phyloP scores from a whole-genome alignment of 2,797 vertebrate species.

The Acanthurus tractus region DNA sequence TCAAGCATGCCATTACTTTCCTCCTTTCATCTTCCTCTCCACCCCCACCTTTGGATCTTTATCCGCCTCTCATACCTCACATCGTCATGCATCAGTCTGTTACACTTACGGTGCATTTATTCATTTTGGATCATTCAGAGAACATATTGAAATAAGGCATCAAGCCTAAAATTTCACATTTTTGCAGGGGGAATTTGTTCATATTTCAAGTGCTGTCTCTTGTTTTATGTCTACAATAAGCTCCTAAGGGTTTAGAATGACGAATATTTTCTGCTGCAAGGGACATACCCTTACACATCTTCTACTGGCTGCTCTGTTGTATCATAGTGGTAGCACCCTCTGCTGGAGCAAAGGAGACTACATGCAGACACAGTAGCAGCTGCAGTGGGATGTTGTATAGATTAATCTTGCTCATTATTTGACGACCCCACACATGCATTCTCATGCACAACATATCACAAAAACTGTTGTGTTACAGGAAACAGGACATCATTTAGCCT shows the following conservation, averaged over 20 bases:
- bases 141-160: not conserved
- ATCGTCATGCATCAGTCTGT: constrained; percentile 31
- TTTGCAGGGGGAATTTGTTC: not conserved
- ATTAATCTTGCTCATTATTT: constrained; percentile 1
- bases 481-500: not conserved
- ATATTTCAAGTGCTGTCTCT: not conserved
- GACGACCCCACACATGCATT: not conserved
- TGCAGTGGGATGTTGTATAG: not conserved
- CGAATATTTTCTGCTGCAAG: constrained; percentile 38
- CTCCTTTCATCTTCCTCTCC: constrained; percentile 6
- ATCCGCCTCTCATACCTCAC: constrained; percentile 4
- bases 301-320: constrained; percentile 7
- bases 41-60: constrained; percentile 21
- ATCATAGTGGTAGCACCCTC: constrained; percentile 60
- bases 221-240: not conserved
- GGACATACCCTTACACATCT: not conserved
- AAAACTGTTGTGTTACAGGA: not conserved
- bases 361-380: not conserved
- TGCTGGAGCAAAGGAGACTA: constrained; percentile 57
- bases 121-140: not conserved
- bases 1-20: constrained; percentile 34
- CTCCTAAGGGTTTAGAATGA: too few species aligned
- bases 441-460: not conserved
- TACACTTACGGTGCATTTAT: not conserved
- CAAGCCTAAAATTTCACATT: not conserved